Evolutionary conservation across 2,113 vertebrate genomes (phyloP).

Genomic region (Romanogobio albipinnatus): DNA sequence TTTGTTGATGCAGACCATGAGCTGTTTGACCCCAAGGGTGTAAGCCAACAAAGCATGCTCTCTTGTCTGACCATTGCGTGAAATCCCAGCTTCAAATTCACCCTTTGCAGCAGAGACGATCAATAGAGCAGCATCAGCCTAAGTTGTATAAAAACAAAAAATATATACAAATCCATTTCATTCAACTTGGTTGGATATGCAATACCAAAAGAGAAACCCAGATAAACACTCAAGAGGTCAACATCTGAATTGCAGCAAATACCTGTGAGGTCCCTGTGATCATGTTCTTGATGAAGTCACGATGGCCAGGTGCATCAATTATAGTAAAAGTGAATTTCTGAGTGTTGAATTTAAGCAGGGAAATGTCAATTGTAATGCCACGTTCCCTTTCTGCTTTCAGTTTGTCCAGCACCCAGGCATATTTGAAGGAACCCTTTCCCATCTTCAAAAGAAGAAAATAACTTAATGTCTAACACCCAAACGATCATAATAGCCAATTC

Average conservation of each 20-base stretch:
- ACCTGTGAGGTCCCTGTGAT: slow-evolving; percentile 85
- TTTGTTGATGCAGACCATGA: slow-evolving; percentile 83
- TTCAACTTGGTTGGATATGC: neutral
- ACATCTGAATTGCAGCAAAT: neutral
- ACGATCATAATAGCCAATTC: fast-evolving
- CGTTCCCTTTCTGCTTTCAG: slow-evolving; percentile 81
- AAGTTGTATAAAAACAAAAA: neutral
- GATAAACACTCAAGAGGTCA: neutral
- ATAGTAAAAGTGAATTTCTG: slow-evolving; percentile 79
- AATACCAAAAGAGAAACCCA: neutral
- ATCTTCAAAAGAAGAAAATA: slow-evolving; percentile 60
- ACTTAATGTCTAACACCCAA: neutral
- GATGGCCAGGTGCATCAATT: slow-evolving; percentile 82
- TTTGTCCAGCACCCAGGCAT: slow-evolving; percentile 82
- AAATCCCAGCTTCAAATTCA: slow-evolving; percentile 78
- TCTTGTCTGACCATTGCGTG: slow-evolving; percentile 78
- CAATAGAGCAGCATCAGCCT: slow-evolving; percentile 79
- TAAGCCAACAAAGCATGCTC: slow-evolving; percentile 80
- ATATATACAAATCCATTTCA: neutral
- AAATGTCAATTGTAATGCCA: slow-evolving; percentile 82
- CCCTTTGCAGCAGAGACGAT: slow-evolving; percentile 78
- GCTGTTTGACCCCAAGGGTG: slow-evolving; percentile 80
- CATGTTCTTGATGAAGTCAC: slow-evolving; percentile 86
- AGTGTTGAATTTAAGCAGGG: slow-evolving; percentile 79
- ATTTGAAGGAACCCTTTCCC: slow-evolving; percentile 84